Base-by-base conservation (phyloP, 2,888 invertebrate species). In the Aleiodes alternator region DNA sequence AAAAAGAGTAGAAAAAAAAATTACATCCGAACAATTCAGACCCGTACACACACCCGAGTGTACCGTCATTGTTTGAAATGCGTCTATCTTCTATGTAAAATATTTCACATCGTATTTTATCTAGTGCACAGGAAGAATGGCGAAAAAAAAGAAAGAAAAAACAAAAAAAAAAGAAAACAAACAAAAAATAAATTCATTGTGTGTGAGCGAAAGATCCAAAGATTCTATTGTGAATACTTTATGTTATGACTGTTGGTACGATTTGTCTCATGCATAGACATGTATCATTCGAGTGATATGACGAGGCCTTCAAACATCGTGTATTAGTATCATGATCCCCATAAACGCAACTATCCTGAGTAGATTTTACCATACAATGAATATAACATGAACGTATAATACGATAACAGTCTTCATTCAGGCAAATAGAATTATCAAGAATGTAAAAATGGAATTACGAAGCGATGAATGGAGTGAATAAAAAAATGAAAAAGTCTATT, bases 221-320 rank as follows among this genome's bases (percentile, higher is more conserved):
- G 43, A 64, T 64, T 43, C 64, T 43, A 43, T 48, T 64, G 43
- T 43, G 48, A 43, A 43, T 43, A 43, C 43, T 43, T 43, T 43
- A 43, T 43, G 8, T 43, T 43, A 43, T 9, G 23, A 9, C 43
- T 34, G 43, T 43, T 23, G 23, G 43, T 43, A 34, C 11, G 43
- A 64, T 64, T 64, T 64, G 64, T 64, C 64, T 64, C 23, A 23
- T 16, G 43, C 64, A 64, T 64, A 43, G 48, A 9, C 64, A 64
- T 64, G 64, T 12, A 64, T 64, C 64, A 64, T 48, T 48, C 48
- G n/a, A 43, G 43, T n/a, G 43, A 4, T 64, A 64, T 48, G 64
- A 61, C 64, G 48, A 64, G 43, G 43, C 3, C 23, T 23, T 64
- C 16, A 5, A 64, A 64, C 64, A 64, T 64, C 12, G 64, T 64